These are phyloP conservation scores for Scelioninae gen. 1 DNA, from an alignment of 2,888 invertebrate species.

Conservation along the genomic window DNA sequence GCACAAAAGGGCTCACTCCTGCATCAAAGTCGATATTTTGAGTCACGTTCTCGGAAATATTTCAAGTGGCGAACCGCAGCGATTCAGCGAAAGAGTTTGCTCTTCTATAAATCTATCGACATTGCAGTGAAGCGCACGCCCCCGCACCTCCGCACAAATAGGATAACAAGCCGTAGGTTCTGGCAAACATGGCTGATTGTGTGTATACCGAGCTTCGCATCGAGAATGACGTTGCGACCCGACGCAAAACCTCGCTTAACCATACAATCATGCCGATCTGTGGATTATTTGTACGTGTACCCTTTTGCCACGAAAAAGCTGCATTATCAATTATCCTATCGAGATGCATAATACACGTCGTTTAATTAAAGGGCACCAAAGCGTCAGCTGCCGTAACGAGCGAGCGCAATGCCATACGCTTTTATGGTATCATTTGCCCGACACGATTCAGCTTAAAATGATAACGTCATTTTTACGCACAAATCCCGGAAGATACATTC, in stretches of 20 bases:
- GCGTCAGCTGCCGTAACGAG: constrained; percentile 65
- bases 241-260: constrained; percentile 60
- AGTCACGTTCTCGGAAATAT: constrained; percentile 62
- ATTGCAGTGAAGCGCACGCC: constrained; percentile 61
- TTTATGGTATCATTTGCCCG: constrained; percentile 55
- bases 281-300: constrained; percentile 61
- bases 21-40: constrained; percentile 61
- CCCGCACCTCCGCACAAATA: constrained; percentile 72
- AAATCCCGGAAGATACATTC: constrained; percentile 26
- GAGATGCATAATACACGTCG: constrained; percentile 64
- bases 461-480: constrained; percentile 53
- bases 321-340: constrained; percentile 67
- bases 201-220: constrained; percentile 75
- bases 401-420: constrained; percentile 43
- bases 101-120: constrained; percentile 71
- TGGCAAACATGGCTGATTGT: constrained; percentile 78
- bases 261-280: constrained; percentile 60
- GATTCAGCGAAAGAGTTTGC: constrained; percentile 57
- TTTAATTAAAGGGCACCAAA: constrained; percentile 65
- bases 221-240: constrained; percentile 71
- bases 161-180: constrained; percentile 77
- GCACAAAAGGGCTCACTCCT: constrained; percentile 43
- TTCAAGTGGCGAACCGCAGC: constrained; percentile 60
- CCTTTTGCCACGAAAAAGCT: constrained; percentile 63
- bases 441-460: constrained; percentile 36